phyloP scores from a whole-genome alignment of 2,888 invertebrate genomes.

The Monopis laevigella region DNA sequence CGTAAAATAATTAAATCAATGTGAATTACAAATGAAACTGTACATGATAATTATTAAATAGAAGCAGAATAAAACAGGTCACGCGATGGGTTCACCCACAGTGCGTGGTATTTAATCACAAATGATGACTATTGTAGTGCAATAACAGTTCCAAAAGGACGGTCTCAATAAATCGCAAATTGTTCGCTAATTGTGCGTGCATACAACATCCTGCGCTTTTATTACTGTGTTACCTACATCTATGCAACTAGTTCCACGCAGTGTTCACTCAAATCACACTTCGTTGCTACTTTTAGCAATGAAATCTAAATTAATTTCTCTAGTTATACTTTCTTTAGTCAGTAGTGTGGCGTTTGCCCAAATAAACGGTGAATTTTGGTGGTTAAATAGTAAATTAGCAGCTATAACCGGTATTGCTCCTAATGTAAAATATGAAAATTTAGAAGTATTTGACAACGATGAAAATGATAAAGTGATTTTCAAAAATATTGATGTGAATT shows the following conservation, averaged over 20 bases:
- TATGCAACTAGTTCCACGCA: neutral
- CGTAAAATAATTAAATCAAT: no score
- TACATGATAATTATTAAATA: no score
- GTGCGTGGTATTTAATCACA: constrained; percentile 22
- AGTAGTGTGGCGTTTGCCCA: constrained; percentile 26
- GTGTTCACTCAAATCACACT: neutral
- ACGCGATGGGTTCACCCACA: constrained; percentile 7
- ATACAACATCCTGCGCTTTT: constrained; percentile 41
- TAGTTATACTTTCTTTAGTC: neutral
- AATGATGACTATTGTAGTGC: constrained; percentile 37
- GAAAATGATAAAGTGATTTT: constrained; percentile 44
- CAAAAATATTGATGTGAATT: constrained; percentile 23
- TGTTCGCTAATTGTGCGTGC: constrained; percentile 34
- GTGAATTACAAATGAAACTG: no score
- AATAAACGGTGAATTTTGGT: constrained; percentile 52
- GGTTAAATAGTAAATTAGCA: constrained; percentile 41
- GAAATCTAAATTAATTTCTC: constrained; percentile 1
- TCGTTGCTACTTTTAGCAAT: no score
- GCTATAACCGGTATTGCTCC: constrained; percentile 29
- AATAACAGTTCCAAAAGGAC: constrained; percentile 18
- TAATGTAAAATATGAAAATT: constrained; percentile 35
- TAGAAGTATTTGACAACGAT: constrained; percentile 42
- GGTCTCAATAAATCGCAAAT: constrained; percentile 32
- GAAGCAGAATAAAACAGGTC: no score
- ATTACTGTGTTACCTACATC: neutral